Evolutionary conservation across 2,888 invertebrate genomes (phyloP).

Genomic region (Coenonympha arcania): DNA sequence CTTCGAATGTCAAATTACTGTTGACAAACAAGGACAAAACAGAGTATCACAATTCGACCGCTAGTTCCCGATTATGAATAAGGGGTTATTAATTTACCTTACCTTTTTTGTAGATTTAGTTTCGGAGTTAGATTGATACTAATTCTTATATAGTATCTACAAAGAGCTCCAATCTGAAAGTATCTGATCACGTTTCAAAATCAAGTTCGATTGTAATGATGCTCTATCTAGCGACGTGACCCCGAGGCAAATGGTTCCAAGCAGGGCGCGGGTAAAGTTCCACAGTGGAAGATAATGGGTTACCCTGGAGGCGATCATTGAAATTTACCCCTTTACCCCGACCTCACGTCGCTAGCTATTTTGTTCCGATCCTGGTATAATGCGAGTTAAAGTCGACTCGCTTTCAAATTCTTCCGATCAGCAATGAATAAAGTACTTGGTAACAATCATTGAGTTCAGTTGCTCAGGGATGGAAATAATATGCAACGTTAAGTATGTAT

Average conservation of each 20-base stretch:
- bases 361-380: background rate
- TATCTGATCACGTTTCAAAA: slow-evolving; percentile 7
- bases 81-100: too few species aligned
- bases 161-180: background rate
- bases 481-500: too few species aligned
- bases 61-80: too few species aligned
- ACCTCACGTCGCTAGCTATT: slow-evolving; percentile 21
- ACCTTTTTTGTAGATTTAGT: too few species aligned
- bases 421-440: too few species aligned
- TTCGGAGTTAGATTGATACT: too few species aligned
- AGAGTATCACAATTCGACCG: too few species aligned
- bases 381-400: background rate
- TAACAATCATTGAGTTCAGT: too few species aligned
- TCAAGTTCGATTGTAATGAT: slow-evolving; percentile 10
- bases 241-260: slow-evolving; percentile 22
- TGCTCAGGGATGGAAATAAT: too few species aligned
- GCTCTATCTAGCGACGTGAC: slow-evolving; percentile 9
- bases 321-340: slow-evolving; percentile 13
- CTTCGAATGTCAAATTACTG: too few species aligned
- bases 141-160: background rate
- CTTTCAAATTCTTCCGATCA: background rate
- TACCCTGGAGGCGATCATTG: slow-evolving; percentile 22
- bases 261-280: slow-evolving; percentile 21
- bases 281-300: slow-evolving; percentile 17
- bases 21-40: too few species aligned